A percentile compares a stretch with the other conserved stretches of the same genome.
These are phyloP conservation scores for Dolichotis patagonum DNA, from an alignment of 2,113 vertebrate genomes.

Conservation along the genomic window DNA sequence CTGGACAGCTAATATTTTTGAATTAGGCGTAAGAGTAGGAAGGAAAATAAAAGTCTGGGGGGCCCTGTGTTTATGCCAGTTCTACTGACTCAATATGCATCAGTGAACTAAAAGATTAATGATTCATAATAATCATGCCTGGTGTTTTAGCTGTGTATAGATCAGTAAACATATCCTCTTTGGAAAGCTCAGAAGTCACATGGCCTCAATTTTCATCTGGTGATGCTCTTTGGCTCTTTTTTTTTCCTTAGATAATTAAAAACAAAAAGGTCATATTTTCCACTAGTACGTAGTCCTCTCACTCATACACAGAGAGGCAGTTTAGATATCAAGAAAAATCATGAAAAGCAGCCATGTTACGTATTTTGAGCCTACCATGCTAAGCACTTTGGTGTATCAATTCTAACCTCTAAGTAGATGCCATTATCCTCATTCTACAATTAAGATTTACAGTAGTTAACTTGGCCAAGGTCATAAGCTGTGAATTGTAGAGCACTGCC, in stretches of 20 bases:
- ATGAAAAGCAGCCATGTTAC: neutral
- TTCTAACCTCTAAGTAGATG: neutral
- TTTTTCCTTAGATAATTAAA: neutral
- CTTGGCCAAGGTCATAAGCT: neutral
- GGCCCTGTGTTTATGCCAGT: neutral
- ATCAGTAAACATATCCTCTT: slow-evolving; percentile 15
- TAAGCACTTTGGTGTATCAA: neutral
- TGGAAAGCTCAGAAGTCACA: slow-evolving; percentile 11
- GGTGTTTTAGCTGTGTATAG: neutral
- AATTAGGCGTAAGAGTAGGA: neutral
- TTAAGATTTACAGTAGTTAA: neutral
- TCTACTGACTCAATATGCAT: slow-evolving; percentile 4
- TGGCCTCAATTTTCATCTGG: neutral
- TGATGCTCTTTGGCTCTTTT: neutral
- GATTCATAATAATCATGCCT: slow-evolving; percentile 16
- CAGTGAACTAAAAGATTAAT: neutral
- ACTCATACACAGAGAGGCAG: neutral
- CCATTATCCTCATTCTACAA: neutral
- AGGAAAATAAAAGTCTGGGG: neutral
- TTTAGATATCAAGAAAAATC: neutral
- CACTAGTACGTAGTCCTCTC: neutral
- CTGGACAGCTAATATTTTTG: neutral
- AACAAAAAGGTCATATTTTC: slow-evolving; percentile 24
- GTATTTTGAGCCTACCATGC: neutral
- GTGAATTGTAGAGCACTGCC: neutral